A percentile compares a stretch with the other conserved stretches of the same genome.
phyloP scores from a whole-genome alignment of 2,113 vertebrate species.

The Bostrychus sinensis region DNA sequence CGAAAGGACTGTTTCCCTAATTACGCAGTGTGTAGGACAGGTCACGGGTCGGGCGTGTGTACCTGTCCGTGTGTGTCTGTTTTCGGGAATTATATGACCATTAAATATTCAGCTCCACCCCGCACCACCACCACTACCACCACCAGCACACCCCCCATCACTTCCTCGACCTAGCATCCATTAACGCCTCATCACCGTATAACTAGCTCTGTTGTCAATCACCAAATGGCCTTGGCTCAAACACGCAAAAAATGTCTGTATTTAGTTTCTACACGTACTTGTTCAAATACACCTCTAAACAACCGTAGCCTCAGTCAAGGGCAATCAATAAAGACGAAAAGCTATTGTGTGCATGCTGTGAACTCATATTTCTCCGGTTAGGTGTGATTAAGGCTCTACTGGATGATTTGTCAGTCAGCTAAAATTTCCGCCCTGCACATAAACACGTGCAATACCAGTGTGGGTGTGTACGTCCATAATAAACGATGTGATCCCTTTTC shows the following conservation, averaged over 20 bases:
- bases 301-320: constrained; percentile 24
- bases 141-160: constrained; percentile 19
- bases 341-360: constrained; percentile 46
- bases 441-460: constrained; percentile 14
- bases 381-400: constrained; percentile 49
- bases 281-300: constrained; percentile 24
- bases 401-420: constrained; percentile 59
- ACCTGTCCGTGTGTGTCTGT: constrained; percentile 77
- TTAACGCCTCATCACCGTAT: constrained; percentile 80
- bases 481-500: constrained; percentile 65
- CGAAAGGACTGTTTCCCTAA: constrained; percentile 81
- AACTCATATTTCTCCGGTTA: constrained; percentile 59
- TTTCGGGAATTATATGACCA: constrained; percentile 81
- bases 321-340: constrained; percentile 54
- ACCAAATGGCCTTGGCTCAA: constrained; percentile 59
- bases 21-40: constrained; percentile 78
- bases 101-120: constrained; percentile 79
- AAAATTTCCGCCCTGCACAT: constrained; percentile 46
- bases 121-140: constrained; percentile 30
- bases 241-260: constrained; percentile 63
- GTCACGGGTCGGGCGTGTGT: constrained; percentile 78
- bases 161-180: constrained; percentile 73
- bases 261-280: constrained; percentile 56
- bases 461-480: constrained; percentile 45
- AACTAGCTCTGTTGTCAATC: constrained; percentile 85